A percentile compares a stretch with the other conserved stretches of the same genome.
Evolutionary conservation across 2,113 vertebrate genomes (phyloP).

Genomic region (Caranx ignobilis): DNA sequence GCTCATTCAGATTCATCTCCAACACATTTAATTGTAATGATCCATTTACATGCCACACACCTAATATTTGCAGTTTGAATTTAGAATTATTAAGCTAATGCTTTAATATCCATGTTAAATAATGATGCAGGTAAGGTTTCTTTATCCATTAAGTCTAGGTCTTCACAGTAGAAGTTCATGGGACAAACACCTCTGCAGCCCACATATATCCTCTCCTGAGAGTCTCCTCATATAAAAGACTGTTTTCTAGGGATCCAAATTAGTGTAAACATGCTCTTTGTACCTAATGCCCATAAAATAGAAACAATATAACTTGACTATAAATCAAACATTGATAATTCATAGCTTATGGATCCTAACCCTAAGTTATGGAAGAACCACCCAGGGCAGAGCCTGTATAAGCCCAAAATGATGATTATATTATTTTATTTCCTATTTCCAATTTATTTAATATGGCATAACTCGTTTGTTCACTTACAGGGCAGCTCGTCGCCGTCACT

Average conservation of each 20-base stretch:
- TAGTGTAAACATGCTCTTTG: neutral
- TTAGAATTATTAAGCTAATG: neutral
- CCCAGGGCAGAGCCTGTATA: too few relatives aligned
- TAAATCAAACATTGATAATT: too few relatives aligned
- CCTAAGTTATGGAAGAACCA: too few relatives aligned
- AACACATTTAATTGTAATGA: neutral
- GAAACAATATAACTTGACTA: too few relatives aligned
- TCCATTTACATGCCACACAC: neutral
- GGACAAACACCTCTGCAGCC: neutral
- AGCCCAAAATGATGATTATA: too few relatives aligned
- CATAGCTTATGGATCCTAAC: too few relatives aligned
- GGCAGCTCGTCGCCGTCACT: too few relatives aligned
- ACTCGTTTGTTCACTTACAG: neutral
- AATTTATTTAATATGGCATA: neutral
- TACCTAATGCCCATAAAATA: neutral
- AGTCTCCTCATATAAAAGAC: too few relatives aligned
- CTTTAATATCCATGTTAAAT: neutral
- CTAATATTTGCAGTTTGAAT: neutral
- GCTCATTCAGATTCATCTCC: slow-evolving; percentile 6
- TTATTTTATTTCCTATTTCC: too few relatives aligned
- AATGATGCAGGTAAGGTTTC: neutral
- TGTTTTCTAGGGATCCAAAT: too few relatives aligned
- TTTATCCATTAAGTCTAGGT: neutral
- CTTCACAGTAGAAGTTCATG: neutral
- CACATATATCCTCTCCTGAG: neutral